phyloP scores from a whole-genome alignment of 2,888 invertebrate species.

The Sympetrum striolatum region DNA sequence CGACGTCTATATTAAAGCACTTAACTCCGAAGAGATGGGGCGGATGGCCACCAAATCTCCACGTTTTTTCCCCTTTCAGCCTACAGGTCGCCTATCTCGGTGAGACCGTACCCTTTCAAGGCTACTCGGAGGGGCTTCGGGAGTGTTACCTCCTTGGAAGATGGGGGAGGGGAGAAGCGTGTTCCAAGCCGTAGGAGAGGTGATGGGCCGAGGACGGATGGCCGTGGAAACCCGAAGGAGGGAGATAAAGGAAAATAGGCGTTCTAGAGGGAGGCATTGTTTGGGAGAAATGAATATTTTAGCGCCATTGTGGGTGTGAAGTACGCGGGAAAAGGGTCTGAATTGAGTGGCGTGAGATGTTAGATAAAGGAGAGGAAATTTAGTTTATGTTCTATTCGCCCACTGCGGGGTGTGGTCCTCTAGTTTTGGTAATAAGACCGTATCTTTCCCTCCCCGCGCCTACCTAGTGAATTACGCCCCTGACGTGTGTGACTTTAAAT shows the following conservation, averaged over 20 bases:
- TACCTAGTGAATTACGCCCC: neutral
- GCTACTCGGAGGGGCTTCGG: neutral
- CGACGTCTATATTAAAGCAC: neutral
- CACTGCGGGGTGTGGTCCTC: neutral
- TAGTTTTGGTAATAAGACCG: constrained; percentile 4
- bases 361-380: constrained; percentile 18
- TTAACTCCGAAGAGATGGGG: neutral
- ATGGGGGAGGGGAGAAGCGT: neutral
- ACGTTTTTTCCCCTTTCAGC: neutral
- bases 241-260: neutral
- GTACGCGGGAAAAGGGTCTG: neutral
- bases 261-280: constrained; percentile 27
- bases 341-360: constrained; percentile 23
- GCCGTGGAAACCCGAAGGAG: neutral
- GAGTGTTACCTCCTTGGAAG: neutral
- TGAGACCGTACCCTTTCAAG: neutral
- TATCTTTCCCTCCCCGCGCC: neutral
- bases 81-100: neutral
- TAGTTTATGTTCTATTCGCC: constrained; percentile 1
- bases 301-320: constrained; percentile 31
- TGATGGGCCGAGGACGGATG: neutral
- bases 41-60: too few relatives aligned
- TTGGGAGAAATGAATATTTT: constrained; percentile 42
- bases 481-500: neutral
- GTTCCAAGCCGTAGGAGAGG: neutral